Evolutionary conservation across 2,888 invertebrate species (phyloP), one percentile per base, ranked within the genome.

Genomic region (Melanostoma scalare): DNA sequence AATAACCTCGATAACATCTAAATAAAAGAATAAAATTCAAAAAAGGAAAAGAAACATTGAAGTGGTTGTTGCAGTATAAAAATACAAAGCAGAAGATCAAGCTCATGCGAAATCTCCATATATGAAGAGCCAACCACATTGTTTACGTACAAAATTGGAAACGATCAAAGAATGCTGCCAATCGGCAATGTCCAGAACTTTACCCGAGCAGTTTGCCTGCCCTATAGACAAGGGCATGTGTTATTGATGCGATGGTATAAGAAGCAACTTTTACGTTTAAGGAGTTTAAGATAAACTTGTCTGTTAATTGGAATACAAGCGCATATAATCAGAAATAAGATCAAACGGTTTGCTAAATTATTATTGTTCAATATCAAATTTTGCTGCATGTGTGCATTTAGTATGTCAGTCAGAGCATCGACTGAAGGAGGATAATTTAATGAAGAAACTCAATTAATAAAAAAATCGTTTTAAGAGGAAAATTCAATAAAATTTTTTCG

Each of bases 141-240:
- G 53, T 44, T 58, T 52, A 33, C 73, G 52, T 60, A 73, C 78
- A 73, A 73, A 78, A 67, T 78, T 65, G 78, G 73, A 67, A 73
- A 53, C 61, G 42, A 53, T 65, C 46, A 58, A 58, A 65, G 78
- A 78, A 78, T 78, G 78, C 73, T 73, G 61, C 60, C 77, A 42
- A 72, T 63, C 71, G 72, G 46, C 77, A 63, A 20, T 65, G 44
- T 58, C 53, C 55, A 77, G 55, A 63, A 73, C 53, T 65, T 55
- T 63, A 36, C 35, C 20, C 33, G 42, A 38, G 36, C 40, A 60
- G 60, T n/a, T 60, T 44, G 58, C 40, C n/a, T 58, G 65, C 77
- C 77, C 72, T 77, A 20, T 20, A 31, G 48, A 52, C 48, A 69
- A 76, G 48, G 40, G 42, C 53, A 53, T 2, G n/a, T 31, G 44